Base-by-base conservation (phyloP, 2,888 invertebrate species). In the Aphidius colemani region DNA sequence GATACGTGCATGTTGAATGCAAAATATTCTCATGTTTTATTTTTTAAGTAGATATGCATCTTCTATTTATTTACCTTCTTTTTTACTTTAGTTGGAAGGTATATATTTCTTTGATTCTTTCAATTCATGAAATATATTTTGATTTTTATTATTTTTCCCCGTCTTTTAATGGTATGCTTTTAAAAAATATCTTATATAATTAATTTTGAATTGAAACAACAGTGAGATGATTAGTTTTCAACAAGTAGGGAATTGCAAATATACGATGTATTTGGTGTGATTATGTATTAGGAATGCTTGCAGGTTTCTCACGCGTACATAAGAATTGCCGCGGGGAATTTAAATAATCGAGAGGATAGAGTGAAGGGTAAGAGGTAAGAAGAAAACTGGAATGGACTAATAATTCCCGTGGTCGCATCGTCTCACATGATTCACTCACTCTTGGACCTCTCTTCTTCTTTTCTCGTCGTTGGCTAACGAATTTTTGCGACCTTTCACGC, bases 1-100 rank as follows among this genome's bases (percentile, higher is more conserved):
- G 30, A 30, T 5, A 30, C 30, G 30, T 30, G 46, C 45, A 43
- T 18, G 58, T 58, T 48, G 39, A 46, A 18, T 13, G 56, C 43
- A 39, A 48, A 58, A 61, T 53, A 43, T 30, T 41, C 66, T 61
- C 43, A 43, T 53, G 61, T 56, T 45, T 13, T 61, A 49, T 43
- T 56, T 53, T 61, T 61, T 51, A 10, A 10, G 9, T 30, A 30
- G 30, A 30, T 30, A 30, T 30, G 30, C 30, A 30, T 30, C 30
- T 30, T 30, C 30, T 30, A 30, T 30, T 30, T 30, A 30, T 30
- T 30, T 30, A 30, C 13, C 13, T 18, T 18, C 1, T 48, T 48
- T n/a, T 48, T 48, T 48, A 13, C n/a, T 13, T 48, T 9, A n/a
- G n/a, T n/a, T n/a, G n/a, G n/a, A n/a, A n/a, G n/a, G n/a, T n/a